A percentile compares a stretch with the other conserved stretches of the same genome.
Conservation (phyloP, 2,888 invertebrate species). For the Agrotis segetum region DNA sequence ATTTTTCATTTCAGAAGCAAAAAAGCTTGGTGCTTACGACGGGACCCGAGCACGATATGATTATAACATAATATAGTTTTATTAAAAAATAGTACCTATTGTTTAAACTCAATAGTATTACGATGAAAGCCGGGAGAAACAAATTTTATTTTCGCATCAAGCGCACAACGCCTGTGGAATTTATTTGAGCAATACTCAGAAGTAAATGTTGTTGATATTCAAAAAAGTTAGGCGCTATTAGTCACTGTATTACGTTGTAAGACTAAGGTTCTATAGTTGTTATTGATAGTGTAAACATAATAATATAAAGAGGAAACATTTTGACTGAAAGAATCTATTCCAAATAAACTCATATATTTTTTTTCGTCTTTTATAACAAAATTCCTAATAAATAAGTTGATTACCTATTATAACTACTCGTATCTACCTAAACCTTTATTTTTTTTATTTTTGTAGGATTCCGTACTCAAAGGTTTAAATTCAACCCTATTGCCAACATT, state of each 20-base stretch:
- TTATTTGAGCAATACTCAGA: constrained; percentile 15
- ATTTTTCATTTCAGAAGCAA: constrained; percentile 72
- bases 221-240: constrained; percentile 29
- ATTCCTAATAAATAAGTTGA: no score
- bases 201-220: background rate
- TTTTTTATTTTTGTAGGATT: no score
- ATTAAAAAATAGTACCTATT: background rate
- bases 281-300: background rate
- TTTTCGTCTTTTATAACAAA: no score
- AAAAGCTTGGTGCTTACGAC: constrained; percentile 57
- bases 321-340: constrained; percentile 14
- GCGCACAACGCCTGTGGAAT: constrained; percentile 22
- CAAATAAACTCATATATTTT: constrained; percentile 32
- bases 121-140: background rate
- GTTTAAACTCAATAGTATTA: constrained; percentile 1
- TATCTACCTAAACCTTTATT: no score
- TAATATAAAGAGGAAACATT: background rate
- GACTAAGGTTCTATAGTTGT: background rate
- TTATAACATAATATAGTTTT: background rate
- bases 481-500: no score
- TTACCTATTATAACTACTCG: no score
- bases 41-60: constrained; percentile 15
- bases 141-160: background rate
- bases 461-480: no score
- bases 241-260: background rate